phyloP scores from a whole-genome alignment of 1,140 invertebrate species.

The Brachionus paranguensis region DNA sequence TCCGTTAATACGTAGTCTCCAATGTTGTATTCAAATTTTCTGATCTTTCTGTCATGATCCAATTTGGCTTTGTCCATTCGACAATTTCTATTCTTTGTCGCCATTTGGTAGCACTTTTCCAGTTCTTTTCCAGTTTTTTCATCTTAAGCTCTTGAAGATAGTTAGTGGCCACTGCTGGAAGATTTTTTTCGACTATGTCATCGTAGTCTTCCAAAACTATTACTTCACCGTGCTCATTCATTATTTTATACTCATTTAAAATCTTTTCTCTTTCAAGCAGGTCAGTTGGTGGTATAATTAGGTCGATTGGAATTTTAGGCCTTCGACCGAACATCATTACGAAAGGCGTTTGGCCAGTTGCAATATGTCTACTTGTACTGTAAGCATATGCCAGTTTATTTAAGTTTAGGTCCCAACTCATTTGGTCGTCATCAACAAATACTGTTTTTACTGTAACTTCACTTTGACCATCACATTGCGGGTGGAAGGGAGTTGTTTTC shows the following conservation, averaged over 20 bases:
- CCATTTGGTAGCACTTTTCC: background rate
- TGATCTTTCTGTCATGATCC: too few relatives aligned
- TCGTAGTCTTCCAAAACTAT: background rate
- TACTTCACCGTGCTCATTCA: background rate
- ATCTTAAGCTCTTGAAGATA: background rate
- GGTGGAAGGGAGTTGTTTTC: too few relatives aligned
- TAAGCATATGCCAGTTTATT: background rate
- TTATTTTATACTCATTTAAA: background rate
- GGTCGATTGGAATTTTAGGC: too few relatives aligned
- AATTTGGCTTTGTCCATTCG: too few relatives aligned
- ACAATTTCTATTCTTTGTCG: too few relatives aligned
- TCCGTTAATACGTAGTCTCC: too few relatives aligned
- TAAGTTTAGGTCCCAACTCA: background rate
- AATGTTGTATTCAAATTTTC: too few relatives aligned
- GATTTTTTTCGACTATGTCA: background rate
- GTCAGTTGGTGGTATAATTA: background rate
- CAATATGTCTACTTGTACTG: background rate
- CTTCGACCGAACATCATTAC: too few relatives aligned
- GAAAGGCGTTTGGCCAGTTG: too few relatives aligned
- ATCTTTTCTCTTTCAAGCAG: background rate
- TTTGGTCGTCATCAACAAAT: background rate
- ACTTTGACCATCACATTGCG: too few relatives aligned
- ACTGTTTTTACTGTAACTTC: too few relatives aligned
- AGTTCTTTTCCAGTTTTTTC: too few relatives aligned
- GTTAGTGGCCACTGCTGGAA: background rate